Conservation (phyloP, 30 jellyfish, hydroid and myxozoan genomes). For the Hydractinia echinata region DNA sequence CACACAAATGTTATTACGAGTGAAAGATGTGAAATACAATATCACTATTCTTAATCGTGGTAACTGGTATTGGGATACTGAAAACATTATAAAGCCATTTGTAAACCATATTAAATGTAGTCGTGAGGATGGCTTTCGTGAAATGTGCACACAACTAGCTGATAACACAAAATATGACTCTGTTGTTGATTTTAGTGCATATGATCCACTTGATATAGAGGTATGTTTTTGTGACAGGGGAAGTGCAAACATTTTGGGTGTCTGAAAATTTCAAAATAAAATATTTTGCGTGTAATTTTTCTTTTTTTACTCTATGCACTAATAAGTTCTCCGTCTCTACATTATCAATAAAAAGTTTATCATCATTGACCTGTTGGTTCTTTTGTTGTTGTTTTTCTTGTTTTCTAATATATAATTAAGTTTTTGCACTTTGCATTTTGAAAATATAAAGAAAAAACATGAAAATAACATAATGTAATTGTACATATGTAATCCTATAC, state of each 20-base stretch:
- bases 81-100: slow-evolving; percentile 20
- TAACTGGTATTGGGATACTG: slow-evolving; percentile 59
- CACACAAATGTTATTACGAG: not conserved
- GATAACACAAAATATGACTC: slow-evolving; percentile 21
- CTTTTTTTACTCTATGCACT: not conserved
- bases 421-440: no score
- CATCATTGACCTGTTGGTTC: not conserved
- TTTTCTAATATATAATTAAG: not conserved
- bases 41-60: slow-evolving; percentile 32
- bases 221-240: slow-evolving; percentile 1
- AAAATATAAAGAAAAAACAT: no score
- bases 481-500: no score
- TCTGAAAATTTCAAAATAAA: no score
- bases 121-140: slow-evolving; percentile 48
- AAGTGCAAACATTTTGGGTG: not conserved
- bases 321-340: not conserved
- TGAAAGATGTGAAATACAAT: not conserved
- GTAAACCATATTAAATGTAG: slow-evolving; percentile 37
- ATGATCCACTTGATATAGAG: slow-evolving; percentile 44
- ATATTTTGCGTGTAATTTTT: not conserved
- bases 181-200: slow-evolving; percentile 41
- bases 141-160: slow-evolving; percentile 18
- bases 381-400: not conserved
- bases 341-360: not conserved
- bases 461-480: no score